phyloP scores from a whole-genome alignment of 2,797 vertebrate genomes.

The Monodelphis domestica region DNA sequence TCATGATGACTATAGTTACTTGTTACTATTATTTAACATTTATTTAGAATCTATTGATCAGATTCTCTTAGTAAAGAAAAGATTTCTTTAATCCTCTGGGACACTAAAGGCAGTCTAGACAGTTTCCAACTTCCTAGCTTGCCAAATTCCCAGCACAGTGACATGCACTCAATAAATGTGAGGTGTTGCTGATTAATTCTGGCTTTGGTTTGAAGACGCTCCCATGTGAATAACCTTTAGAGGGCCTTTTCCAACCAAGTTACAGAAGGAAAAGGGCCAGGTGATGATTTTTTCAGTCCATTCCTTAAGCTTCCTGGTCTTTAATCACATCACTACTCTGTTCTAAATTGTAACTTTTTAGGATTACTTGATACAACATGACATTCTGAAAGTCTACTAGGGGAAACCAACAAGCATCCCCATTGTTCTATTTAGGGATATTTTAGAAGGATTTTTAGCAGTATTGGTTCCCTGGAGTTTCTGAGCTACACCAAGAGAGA shows the following conservation, averaged over 20 bases:
- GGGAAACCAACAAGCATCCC: constrained; percentile 9
- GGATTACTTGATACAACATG: constrained; percentile 40
- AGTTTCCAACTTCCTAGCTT: background rate
- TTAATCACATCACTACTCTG: background rate
- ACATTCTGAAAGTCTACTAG: constrained; percentile 14
- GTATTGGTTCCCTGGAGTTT: background rate
- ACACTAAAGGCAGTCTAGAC: background rate
- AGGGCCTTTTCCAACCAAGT: constrained; percentile 16
- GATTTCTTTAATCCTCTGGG: background rate
- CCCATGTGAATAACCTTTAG: constrained; percentile 6
- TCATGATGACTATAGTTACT: background rate
- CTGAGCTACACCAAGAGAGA: constrained; percentile 2
- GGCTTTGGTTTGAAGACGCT: background rate
- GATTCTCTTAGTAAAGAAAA: background rate
- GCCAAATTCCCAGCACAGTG: background rate
- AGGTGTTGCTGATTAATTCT: constrained; percentile 28
- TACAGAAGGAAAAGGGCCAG: background rate
- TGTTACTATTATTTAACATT: constrained; percentile 42
- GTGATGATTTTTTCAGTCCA: background rate
- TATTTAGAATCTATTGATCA: background rate
- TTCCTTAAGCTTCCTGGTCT: background rate
- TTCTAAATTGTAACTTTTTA: constrained; percentile 26
- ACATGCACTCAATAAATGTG: background rate
- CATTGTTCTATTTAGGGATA: constrained; percentile 38
- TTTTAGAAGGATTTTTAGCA: constrained; percentile 41